These are phyloP conservation scores for Bombus pyrosoma DNA, from an alignment of 1,140 invertebrate species.

Conservation along the genomic window DNA sequence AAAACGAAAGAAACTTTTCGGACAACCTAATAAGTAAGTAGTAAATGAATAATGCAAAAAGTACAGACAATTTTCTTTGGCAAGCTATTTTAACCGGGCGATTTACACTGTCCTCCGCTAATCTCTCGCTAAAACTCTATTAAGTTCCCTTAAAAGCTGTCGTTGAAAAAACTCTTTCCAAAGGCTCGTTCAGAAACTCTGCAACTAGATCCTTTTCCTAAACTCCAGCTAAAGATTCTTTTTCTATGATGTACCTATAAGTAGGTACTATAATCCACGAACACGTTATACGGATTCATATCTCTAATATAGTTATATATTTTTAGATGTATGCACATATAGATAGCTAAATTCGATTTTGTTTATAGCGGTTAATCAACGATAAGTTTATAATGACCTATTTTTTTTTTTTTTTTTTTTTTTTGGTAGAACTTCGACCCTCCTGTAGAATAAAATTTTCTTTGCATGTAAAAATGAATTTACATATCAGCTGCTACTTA, in stretches of 20 bases:
- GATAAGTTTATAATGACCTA: too few relatives aligned
- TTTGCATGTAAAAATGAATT: too few relatives aligned
- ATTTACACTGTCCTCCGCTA: background rate
- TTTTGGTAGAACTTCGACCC: too few relatives aligned
- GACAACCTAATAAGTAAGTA: background rate
- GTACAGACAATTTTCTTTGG: background rate
- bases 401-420: too few relatives aligned
- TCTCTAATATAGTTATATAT: too few relatives aligned
- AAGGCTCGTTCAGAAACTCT: background rate
- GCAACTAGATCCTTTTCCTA: background rate
- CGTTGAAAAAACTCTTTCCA: background rate
- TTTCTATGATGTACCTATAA: background rate
- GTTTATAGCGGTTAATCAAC: too few relatives aligned
- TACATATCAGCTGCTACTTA: too few relatives aligned
- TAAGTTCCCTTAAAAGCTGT: background rate
- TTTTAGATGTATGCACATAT: too few relatives aligned
- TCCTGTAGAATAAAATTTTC: too few relatives aligned
- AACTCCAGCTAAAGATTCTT: background rate
- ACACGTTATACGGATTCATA: background rate
- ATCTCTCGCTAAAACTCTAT: conserved; percentile 1
- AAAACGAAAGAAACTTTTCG: too few relatives aligned
- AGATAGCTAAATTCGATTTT: too few relatives aligned
- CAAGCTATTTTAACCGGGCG: background rate
- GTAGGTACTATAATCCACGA: background rate
- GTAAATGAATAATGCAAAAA: background rate